Conservation (phyloP, 2,113 vertebrate genomes). For the Vidua chalybeata region DNA sequence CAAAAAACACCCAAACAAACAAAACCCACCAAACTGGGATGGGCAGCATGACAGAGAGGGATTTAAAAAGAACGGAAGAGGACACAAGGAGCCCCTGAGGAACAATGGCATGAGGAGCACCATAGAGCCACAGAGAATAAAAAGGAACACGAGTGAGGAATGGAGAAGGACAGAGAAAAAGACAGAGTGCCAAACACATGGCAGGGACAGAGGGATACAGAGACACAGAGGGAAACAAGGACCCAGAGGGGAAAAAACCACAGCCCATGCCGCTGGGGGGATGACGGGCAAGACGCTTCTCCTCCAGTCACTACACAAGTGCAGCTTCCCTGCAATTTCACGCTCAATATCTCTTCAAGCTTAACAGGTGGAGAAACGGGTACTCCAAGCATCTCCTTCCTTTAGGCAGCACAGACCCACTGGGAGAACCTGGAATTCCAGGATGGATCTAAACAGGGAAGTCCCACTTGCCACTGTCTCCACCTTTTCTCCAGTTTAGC, state of each 20-base stretch:
- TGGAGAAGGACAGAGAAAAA: background rate
- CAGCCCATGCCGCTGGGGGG: rapidly evolving
- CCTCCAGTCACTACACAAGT: background rate
- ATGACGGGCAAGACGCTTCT: no score
- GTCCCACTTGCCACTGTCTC: background rate
- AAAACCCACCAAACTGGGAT: background rate
- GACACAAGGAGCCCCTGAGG: background rate
- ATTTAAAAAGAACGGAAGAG: background rate
- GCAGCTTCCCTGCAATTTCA: background rate
- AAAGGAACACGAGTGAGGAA: background rate
- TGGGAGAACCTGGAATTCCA: background rate
- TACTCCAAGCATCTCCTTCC: background rate
- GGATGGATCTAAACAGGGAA: background rate
- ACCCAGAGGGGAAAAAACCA: background rate
- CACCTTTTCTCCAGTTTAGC: background rate
- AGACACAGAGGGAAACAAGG: background rate
- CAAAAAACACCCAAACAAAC: no score
- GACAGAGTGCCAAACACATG: background rate
- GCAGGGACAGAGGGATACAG: no score
- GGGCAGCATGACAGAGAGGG: background rate
- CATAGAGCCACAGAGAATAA: background rate
- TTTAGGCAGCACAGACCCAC: background rate
- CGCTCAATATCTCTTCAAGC: background rate
- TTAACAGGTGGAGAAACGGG: no score
- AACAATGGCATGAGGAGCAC: background rate